Evolutionary conservation across 1,140 invertebrate genomes (phyloP).

Genomic region (Rhopalosiphum padi): DNA sequence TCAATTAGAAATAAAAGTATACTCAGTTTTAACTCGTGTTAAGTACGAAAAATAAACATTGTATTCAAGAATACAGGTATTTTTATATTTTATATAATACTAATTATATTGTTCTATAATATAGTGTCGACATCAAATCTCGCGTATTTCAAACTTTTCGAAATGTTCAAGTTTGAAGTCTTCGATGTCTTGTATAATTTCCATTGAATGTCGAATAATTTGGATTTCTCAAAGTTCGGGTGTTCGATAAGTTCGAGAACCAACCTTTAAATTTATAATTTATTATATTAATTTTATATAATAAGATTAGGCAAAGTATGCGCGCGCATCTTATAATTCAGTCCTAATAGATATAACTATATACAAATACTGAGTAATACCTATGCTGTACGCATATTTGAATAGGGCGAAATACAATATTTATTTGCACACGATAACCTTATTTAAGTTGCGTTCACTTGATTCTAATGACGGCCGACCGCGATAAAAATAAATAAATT

Average conservation of each 20-base stretch:
- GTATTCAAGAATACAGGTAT: too few relatives aligned
- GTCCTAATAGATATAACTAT: too few relatives aligned
- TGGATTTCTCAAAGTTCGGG: neutral
- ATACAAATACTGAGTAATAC: neutral
- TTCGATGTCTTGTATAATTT: neutral
- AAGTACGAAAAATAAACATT: too few relatives aligned
- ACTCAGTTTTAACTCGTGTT: too few relatives aligned
- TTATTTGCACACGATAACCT: constrained; percentile 9
- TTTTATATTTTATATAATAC: too few relatives aligned
- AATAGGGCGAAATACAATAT: neutral
- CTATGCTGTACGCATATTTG: neutral
- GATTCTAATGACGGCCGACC: neutral
- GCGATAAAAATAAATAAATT: neutral
- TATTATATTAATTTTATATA: neutral
- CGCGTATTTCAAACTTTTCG: neutral
- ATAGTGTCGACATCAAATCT: neutral
- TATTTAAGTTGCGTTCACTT: neutral
- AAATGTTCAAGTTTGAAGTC: neutral
- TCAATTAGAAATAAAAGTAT: too few relatives aligned
- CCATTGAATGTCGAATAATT: neutral
- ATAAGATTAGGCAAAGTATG: neutral
- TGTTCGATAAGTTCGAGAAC: neutral
- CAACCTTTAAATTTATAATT: neutral
- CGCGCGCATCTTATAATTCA: neutral
- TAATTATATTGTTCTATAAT: too few relatives aligned